Evolutionary conservation across 2,888 invertebrate species (phyloP), one percentile per base, ranked within the genome.

Genomic region (Caenorhabditis sp.): DNA sequence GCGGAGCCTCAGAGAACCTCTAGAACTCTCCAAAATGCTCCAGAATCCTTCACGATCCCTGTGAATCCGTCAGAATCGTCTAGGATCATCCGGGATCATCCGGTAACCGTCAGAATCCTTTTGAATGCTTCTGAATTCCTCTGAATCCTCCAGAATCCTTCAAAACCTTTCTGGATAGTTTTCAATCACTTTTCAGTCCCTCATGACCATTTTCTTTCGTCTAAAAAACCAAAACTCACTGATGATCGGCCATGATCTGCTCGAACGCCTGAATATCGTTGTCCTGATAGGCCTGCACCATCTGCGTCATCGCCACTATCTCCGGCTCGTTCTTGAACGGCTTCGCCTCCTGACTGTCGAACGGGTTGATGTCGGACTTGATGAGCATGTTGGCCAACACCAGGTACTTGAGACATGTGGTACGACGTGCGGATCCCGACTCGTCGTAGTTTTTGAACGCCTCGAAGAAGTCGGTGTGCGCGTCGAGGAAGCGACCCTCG

Each of bases 241-340:
- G 80, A 76, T 86, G 86, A 16, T 83, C 74, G 7, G 82, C 74
- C 72, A 99, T 94, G 90, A 99, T 99, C 86, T 95, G 95, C 93
- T 99, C 98, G 93, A 99, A 99, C 14, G 80, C 85, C 26, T 88
- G 70, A 8, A 91, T 88, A 66, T 91, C 87, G 73, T 91, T 88
- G 49, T 88, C 85, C 72, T 90, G 91, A 76, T 91, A 91, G 12
- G 90, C 90, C 92, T 93, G 93, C 51, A 99, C 98, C 90, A 99
- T 94, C 94, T 98, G 97, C 7, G 98, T 99, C 98, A 99, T 98
- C 19, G 98, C 98, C 88, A 98, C 94, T 90, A 99, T 98, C 94
- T 99, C 98, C 0, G 98, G 97, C 94, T 99, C 98, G 93, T 98
- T 98, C 94, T 98, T 98, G 93, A 99, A 99, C 0, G 99, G 98